phyloP scores from a whole-genome alignment of 2,888 invertebrate genomes.

The Hydriomena furcata region DNA sequence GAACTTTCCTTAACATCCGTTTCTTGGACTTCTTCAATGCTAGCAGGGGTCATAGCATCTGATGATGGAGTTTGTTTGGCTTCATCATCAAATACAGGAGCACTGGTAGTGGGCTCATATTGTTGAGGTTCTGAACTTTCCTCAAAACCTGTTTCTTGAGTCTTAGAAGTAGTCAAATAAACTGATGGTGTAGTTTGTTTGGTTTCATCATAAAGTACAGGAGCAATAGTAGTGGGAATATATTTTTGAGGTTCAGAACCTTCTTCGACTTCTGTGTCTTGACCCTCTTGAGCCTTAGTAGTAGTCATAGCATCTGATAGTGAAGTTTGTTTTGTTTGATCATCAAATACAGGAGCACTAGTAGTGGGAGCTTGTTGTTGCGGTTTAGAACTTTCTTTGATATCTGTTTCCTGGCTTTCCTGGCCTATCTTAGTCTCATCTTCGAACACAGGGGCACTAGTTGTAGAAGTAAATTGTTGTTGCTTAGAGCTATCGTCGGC shows the following conservation, averaged over 20 bases:
- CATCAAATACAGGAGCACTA: slow-evolving; percentile 14
- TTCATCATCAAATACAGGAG: slow-evolving; percentile 16
- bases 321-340: slow-evolving; percentile 7
- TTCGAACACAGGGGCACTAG: slow-evolving; percentile 15
- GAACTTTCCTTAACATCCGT: slow-evolving; percentile 11
- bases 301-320: not conserved
- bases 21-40: slow-evolving; percentile 5
- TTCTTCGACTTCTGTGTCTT: slow-evolving; percentile 3
- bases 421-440: slow-evolving; percentile 6
- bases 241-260: slow-evolving; percentile 5
- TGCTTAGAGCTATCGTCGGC: not conserved
- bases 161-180: not conserved
- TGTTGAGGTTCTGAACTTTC: slow-evolving; percentile 10
- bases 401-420: not conserved
- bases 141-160: slow-evolving; percentile 5
- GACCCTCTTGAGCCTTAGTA: not conserved
- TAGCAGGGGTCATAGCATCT: slow-evolving; percentile 4
- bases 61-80: slow-evolving; percentile 5
- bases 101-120: slow-evolving; percentile 10
- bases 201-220: slow-evolving; percentile 12
- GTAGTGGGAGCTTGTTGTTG: slow-evolving; percentile 11
- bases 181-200: slow-evolving; percentile 17
- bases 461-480: slow-evolving; percentile 11
- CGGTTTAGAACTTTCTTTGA: slow-evolving; percentile 1
- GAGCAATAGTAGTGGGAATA: slow-evolving; percentile 3